Evolutionary conservation across 92 coral and sea anemone species (phyloP), one percentile per base, ranked within the genome.

Genomic region (Umimayanthus chanpuru): DNA sequence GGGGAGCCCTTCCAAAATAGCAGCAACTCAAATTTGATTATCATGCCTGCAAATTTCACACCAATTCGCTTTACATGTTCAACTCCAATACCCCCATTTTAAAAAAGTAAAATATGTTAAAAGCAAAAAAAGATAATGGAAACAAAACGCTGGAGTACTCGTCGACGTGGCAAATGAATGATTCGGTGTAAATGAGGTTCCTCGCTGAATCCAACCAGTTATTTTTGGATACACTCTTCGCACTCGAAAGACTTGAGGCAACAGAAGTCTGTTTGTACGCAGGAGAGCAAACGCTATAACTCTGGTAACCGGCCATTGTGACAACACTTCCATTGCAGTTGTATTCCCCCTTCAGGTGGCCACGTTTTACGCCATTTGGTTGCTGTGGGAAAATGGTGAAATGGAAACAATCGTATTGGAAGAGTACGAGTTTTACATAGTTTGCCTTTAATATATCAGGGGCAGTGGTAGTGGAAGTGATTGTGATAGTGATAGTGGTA

Each of bases 81-180:
- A 25, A 72, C 4, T 30, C 41, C 21, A 72, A 72, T 38, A 76
- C 29, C 53, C 80, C 80, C 53, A 41, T 41, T 41, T 73, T 14
- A 26, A 41, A 40, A 41, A 76, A 92, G 76, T 92, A 92, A 18
- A 80, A 77, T 15, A 80, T 55, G 32, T 92, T 92, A 79, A 85
- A 92, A 9, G 78, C 53, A 7, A 38, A 64, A 80, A 92, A 92
- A 16, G 56, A 87, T 58, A 89, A 30, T 6, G 92, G 91, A 85
- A 92, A 92, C 5, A 92, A 12, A 44, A 56, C 58, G 30, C 89
- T 80, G 11, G 92, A 89, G 28, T 79, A 86, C 86, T 80, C 91
- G 38, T 92, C 94, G 2, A 92, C 81, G 23, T 65, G 76, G 65
- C 66, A 56, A 23, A 92, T 92, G 29, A 82, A 76, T 28, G 88